Evolutionary conservation across 2,888 invertebrate genomes (phyloP).

Genomic region (Pammene fasciana): DNA sequence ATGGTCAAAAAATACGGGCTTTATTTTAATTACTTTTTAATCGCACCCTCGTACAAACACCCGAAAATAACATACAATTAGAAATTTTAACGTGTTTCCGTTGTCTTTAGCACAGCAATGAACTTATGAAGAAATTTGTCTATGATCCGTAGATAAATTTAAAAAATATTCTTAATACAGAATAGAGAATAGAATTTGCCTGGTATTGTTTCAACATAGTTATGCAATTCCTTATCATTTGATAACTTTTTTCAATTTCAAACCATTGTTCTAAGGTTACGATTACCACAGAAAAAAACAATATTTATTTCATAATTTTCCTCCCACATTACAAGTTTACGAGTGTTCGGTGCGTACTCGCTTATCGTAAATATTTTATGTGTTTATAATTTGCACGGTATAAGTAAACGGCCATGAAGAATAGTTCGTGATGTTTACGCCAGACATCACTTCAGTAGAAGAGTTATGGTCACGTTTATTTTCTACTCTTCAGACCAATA

Average conservation of each 20-base stretch:
- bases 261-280: neutral
- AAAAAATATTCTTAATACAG: too few relatives aligned
- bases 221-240: neutral
- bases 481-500: too few relatives aligned
- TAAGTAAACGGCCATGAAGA: conserved; percentile 1
- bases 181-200: too few relatives aligned
- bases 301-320: conserved; percentile 26
- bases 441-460: neutral
- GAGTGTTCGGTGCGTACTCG: conserved; percentile 18
- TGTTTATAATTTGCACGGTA: conserved; percentile 32
- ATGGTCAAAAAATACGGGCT: too few relatives aligned
- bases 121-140: too few relatives aligned
- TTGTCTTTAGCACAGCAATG: too few relatives aligned
- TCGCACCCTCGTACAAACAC: too few relatives aligned
- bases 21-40: too few relatives aligned
- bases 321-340: conserved; percentile 10
- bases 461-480: neutral
- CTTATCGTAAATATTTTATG: conserved; percentile 40
- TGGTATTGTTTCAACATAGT: neutral
- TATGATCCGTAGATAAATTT: too few relatives aligned
- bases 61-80: too few relatives aligned
- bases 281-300: conserved; percentile 6
- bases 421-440: neutral
- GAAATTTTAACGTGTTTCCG: too few relatives aligned
- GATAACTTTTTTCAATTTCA: neutral